Evolutionary conservation across 2,888 invertebrate genomes (phyloP).

Genomic region (Pyrgus malvae): DNA sequence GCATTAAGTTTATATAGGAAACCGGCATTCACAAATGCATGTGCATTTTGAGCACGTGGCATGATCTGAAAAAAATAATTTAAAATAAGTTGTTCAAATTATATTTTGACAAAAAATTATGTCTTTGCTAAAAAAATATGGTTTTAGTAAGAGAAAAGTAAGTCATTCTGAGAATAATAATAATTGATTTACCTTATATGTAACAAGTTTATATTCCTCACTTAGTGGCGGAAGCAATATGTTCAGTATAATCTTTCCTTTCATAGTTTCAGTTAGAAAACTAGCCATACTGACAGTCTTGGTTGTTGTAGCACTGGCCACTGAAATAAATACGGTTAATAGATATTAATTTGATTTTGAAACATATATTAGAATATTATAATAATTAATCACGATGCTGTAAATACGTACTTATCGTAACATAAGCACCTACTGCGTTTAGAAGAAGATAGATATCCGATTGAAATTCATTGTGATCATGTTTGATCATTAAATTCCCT

Average conservation of each 20-base stretch:
- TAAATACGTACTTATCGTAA: slow-evolving; percentile 69
- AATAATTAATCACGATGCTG: no score
- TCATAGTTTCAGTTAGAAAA: background rate
- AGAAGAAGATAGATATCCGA: slow-evolving; percentile 85
- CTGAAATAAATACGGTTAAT: no score
- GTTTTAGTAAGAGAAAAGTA: no score
- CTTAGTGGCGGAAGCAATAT: background rate
- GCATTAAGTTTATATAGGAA: background rate
- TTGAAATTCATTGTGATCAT: slow-evolving; percentile 82
- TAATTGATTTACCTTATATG: background rate
- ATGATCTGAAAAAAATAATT: background rate
- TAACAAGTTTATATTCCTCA: background rate
- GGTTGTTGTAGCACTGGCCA: background rate
- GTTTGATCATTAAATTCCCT: slow-evolving; percentile 86
- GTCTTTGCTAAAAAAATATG: no score
- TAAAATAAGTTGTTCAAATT: background rate
- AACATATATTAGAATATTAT: no score
- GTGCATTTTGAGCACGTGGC: background rate
- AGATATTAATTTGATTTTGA: no score
- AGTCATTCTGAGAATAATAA: no score
- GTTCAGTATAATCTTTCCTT: background rate
- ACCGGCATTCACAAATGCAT: background rate
- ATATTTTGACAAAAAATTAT: no score
- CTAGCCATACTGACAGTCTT: background rate
- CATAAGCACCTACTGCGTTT: slow-evolving; percentile 74